Evolutionary conservation across 2,113 vertebrate species (phyloP).

Genomic region (Pongo abelii): DNA sequence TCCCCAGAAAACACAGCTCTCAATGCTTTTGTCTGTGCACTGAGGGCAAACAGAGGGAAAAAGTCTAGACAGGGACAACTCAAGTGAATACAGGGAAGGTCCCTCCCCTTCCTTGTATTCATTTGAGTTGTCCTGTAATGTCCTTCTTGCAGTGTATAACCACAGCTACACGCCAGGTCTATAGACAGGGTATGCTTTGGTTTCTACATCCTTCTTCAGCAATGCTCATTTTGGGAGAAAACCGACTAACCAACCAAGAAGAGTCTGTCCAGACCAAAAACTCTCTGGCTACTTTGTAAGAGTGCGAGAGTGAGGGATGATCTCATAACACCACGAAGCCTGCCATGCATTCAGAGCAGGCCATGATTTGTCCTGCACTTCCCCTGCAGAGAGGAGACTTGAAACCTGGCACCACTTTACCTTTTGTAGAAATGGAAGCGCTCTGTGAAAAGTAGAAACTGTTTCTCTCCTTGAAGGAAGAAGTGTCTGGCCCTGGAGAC

Average conservation of each 20-base stretch:
- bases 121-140: background rate
- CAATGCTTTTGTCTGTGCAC: rapidly evolving
- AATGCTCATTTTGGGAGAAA: background rate
- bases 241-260: background rate
- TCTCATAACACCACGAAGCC: background rate
- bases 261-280: background rate
- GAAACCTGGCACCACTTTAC: constrained; percentile 75
- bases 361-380: background rate
- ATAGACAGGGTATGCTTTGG: background rate
- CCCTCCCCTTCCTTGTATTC: background rate
- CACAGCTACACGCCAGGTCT: background rate
- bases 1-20: background rate
- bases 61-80: too few species aligned
- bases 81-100: too few species aligned
- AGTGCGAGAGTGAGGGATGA: background rate
- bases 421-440: constrained; percentile 99
- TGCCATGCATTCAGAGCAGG: background rate
- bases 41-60: too few species aligned
- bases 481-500: constrained; percentile 91
- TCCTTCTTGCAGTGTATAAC: background rate
- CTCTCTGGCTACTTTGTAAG: background rate
- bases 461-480: constrained; percentile 92
- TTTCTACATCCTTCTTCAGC: background rate
- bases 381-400: background rate
- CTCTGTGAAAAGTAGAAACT: constrained; percentile 95